phyloP scores from a whole-genome alignment of 2,113 vertebrate species.

The Castor canadensis region DNA sequence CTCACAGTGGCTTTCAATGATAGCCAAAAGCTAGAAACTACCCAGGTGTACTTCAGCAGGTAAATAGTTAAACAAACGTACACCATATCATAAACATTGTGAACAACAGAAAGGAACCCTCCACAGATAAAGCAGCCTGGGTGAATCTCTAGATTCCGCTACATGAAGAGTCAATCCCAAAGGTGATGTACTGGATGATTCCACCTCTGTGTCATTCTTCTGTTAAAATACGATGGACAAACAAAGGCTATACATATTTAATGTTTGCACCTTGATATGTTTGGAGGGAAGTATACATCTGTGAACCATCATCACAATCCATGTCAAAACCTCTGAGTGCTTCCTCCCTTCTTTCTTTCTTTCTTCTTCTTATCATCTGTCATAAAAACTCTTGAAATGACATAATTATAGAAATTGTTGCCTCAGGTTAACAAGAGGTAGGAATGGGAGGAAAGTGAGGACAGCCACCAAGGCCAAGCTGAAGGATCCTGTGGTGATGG shows the following conservation, averaged over 20 bases:
- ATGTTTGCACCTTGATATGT: neutral
- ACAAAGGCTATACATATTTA: neutral
- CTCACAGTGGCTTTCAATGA: no score
- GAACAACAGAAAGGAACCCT: neutral
- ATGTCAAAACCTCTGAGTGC: neutral
- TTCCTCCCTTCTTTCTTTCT: no score
- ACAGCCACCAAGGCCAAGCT: neutral
- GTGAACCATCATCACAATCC: neutral
- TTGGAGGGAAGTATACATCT: neutral
- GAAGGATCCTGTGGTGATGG: neutral
- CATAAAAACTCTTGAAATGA: neutral
- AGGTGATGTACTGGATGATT: neutral
- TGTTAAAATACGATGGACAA: neutral
- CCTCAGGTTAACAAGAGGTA: neutral
- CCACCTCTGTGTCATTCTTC: no score
- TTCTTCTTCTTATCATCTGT: neutral
- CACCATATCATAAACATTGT: neutral
- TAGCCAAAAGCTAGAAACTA: neutral
- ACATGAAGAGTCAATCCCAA: neutral
- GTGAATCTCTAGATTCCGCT: neutral
- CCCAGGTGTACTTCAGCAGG: neutral
- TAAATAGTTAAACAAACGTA: neutral
- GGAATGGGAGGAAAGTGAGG: no score
- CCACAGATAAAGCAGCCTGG: neutral
- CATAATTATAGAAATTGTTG: neutral